A percentile compares a stretch with the other conserved stretches of the same genome.
These are phyloP conservation scores for Apamea crenata DNA, from an alignment of 2,888 invertebrate genomes.

Conservation along the genomic window DNA sequence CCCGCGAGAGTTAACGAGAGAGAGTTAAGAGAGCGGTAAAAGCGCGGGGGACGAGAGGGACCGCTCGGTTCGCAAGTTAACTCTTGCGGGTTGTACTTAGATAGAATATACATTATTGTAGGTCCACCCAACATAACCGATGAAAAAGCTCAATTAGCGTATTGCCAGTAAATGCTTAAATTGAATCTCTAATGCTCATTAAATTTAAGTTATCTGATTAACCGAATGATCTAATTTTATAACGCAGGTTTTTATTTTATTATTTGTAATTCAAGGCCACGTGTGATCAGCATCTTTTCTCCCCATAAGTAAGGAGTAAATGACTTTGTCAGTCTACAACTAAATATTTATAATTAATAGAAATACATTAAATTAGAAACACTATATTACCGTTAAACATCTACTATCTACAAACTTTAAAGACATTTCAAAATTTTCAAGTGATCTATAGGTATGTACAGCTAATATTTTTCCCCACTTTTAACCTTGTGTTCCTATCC, in stretches of 20 bases:
- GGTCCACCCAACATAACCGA: neutral
- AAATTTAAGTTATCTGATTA: neutral
- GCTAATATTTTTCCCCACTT: too few relatives aligned
- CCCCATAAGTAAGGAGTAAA: neutral
- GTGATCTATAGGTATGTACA: too few relatives aligned
- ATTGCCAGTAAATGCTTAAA: neutral
- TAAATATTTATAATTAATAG: neutral
- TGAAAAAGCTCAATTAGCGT: too few relatives aligned
- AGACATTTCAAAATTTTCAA: too few relatives aligned
- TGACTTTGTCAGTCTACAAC: neutral
- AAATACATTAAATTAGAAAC: too few relatives aligned
- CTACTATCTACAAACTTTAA: too few relatives aligned
- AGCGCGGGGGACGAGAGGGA: too few relatives aligned
- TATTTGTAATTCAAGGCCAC: neutral
- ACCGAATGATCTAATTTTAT: neutral
- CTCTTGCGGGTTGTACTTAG: neutral
- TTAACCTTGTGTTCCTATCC: too few relatives aligned
- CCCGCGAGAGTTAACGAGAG: too few relatives aligned
- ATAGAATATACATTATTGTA: neutral
- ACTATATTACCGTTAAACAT: neutral
- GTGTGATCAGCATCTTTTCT: neutral
- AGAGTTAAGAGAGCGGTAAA: too few relatives aligned
- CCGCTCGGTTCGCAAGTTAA: too few relatives aligned
- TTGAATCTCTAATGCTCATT: neutral
- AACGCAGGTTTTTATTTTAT: neutral